Conservation (phyloP, 2,888 invertebrate species). For the Strigamia maritima region DNA sequence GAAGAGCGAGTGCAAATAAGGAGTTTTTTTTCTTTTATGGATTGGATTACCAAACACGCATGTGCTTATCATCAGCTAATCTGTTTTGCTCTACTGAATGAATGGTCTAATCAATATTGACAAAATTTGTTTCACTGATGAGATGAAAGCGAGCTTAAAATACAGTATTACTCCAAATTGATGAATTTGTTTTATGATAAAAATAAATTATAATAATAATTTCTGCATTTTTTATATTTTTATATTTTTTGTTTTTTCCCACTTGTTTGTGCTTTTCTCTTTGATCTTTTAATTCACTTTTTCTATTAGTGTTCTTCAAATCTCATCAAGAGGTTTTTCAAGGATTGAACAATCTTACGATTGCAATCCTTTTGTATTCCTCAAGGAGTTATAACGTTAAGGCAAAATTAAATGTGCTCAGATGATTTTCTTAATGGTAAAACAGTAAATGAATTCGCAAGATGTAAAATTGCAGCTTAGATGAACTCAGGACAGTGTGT, state of each 20-base stretch:
- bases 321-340: neutral
- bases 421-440: neutral
- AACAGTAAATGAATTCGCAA: neutral
- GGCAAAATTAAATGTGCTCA: neutral
- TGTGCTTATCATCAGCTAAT: neutral
- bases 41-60: neutral
- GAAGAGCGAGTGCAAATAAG: neutral
- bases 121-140: neutral
- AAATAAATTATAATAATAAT: neutral
- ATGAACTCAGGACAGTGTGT: neutral
- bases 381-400: neutral
- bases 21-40: neutral
- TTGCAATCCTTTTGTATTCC: neutral
- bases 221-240: too few relatives aligned
- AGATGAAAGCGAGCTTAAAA: neutral
- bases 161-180: too few relatives aligned
- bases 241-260: neutral
- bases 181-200: too few relatives aligned
- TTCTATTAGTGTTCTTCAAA: neutral
- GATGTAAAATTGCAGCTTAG: neutral
- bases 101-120: neutral
- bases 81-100: neutral
- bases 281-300: slow-evolving; percentile 10
- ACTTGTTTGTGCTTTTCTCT: neutral
- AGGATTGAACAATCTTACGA: neutral